phyloP scores from a whole-genome alignment of 2,888 invertebrate species.

The Trypoxylon attenuatum region DNA sequence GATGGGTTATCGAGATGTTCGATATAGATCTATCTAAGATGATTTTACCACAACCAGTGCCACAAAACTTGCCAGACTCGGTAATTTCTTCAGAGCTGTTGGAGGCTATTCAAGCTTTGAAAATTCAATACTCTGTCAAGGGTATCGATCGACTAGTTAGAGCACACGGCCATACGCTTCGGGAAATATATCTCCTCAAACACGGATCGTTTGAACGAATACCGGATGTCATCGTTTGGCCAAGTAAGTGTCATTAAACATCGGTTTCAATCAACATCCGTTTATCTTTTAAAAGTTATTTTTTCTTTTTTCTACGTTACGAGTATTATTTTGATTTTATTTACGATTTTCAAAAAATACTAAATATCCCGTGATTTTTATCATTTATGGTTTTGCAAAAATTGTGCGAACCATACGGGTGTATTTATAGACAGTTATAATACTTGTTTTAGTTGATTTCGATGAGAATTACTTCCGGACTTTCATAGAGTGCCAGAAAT shows the following conservation, averaged over 20 bases:
- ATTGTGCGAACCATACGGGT: too few relatives aligned
- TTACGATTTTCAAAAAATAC: too few relatives aligned
- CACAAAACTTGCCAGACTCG: conserved; percentile 81
- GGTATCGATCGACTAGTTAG: conserved; percentile 90
- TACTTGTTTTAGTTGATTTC: too few relatives aligned
- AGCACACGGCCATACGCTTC: conserved; percentile 94
- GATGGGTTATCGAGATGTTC: conserved; percentile 87
- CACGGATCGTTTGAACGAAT: conserved; percentile 86
- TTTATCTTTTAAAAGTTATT: not conserved
- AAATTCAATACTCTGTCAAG: conserved; percentile 81
- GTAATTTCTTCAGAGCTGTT: conserved; percentile 79
- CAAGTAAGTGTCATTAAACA: conserved; percentile 76
- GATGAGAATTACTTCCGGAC: too few relatives aligned
- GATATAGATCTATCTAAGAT: conserved; percentile 78
- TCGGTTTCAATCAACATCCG: not conserved
- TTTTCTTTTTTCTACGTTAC: too few relatives aligned
- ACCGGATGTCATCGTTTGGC: conserved; percentile 97
- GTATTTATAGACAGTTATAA: too few relatives aligned
- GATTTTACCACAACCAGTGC: conserved; percentile 76
- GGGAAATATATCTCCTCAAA: conserved; percentile 89
- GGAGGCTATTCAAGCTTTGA: conserved; percentile 76
- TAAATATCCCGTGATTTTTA: too few relatives aligned
- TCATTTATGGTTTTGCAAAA: too few relatives aligned
- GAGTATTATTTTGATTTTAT: too few relatives aligned
- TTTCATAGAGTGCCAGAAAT: too few relatives aligned